Conservation (phyloP, 2,113 vertebrate species). For the Nothocercus nigrocapillus region DNA sequence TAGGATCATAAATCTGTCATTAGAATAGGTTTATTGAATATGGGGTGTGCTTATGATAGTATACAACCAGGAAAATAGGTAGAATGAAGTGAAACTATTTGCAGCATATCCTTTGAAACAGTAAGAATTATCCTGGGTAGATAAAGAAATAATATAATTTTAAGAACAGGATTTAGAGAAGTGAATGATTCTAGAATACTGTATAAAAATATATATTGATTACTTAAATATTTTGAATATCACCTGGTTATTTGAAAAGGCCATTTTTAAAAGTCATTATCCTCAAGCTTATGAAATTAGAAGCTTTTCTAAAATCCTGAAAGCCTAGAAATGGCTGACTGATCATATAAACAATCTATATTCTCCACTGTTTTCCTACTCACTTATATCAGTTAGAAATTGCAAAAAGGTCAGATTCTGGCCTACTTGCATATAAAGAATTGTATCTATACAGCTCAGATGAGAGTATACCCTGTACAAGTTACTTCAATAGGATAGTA, state of each 20-base stretch:
- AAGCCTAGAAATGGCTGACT: not conserved
- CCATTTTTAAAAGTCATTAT: not conserved
- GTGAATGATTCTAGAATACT: not conserved
- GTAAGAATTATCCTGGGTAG: not conserved
- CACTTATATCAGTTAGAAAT: not conserved
- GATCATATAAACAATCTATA: not conserved
- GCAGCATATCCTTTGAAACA: not conserved
- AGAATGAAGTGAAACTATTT: not conserved
- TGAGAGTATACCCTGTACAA: too few species aligned
- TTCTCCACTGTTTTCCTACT: not conserved
- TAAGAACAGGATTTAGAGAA: not conserved
- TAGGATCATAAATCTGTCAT: not conserved
- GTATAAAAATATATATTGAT: not conserved
- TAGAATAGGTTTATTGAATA: not conserved
- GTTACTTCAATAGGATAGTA: not conserved
- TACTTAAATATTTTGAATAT: not conserved
- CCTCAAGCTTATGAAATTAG: not conserved
- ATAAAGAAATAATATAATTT: not conserved
- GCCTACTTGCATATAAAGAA: not conserved
- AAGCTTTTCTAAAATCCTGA: not conserved
- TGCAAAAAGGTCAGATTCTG: not conserved
- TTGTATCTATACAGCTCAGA: not conserved
- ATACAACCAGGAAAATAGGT: not conserved
- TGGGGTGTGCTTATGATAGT: not conserved
- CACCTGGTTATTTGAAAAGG: not conserved